Percentiles rank a stretch among this genome's conserved stretches.
Conservation (phyloP, 1,140 invertebrate species). For the Maconellicoccus hirsutus region DNA sequence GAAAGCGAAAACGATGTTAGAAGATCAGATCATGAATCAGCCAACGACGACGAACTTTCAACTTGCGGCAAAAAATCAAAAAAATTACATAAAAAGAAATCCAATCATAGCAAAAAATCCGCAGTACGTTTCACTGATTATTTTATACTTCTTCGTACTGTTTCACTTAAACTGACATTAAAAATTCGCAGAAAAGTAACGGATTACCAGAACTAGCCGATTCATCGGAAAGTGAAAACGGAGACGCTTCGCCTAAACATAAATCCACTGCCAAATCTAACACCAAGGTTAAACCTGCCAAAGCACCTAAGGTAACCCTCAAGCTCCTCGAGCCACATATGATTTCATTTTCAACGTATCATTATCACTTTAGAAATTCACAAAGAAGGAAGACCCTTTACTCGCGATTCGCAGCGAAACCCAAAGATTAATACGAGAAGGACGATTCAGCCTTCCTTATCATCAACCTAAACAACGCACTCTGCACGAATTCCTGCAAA, state of each 20-base stretch:
- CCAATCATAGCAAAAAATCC: not conserved
- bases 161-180: no score
- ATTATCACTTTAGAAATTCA: not conserved
- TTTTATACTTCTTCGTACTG: not conserved
- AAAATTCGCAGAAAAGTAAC: not conserved
- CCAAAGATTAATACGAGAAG: conserved; percentile 56
- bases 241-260: not conserved
- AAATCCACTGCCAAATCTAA: not conserved
- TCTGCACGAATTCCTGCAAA: conserved; percentile 55
- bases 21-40: not conserved
- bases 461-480: conserved; percentile 59
- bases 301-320: not conserved
- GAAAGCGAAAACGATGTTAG: not conserved
- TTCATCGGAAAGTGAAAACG: not conserved
- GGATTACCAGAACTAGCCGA: not conserved
- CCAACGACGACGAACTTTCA: not conserved
- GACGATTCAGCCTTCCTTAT: conserved; percentile 57
- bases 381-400: conserved; percentile 33
- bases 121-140: not conserved
- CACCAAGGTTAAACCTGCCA: not conserved
- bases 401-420: conserved; percentile 43
- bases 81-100: not conserved
- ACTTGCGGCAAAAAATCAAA: not conserved
- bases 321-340: no score
- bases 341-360: no score